These are phyloP conservation scores for Coelopa pilipes DNA, from an alignment of 2,888 invertebrate genomes.

Conservation along the genomic window DNA sequence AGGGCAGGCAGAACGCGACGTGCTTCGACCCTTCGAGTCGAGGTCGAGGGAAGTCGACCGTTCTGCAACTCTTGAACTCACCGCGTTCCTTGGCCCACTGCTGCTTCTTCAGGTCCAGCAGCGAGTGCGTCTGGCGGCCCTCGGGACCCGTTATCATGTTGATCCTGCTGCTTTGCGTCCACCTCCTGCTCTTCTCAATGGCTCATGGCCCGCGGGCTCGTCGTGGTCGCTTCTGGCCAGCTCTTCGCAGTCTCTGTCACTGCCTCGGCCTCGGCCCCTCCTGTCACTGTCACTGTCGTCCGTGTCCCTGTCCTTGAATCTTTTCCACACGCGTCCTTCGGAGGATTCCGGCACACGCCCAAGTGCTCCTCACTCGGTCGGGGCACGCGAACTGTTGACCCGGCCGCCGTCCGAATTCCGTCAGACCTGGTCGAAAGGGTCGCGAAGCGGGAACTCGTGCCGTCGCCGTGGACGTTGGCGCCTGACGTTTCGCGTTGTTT, in stretches of 20 bases:
- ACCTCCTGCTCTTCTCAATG: constrained; percentile 8
- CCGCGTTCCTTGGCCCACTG: constrained; percentile 96
- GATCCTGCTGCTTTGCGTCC: constrained; percentile 2
- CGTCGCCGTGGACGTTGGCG: neutral
- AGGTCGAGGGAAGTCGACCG: too few species aligned
- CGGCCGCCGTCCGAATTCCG: constrained; percentile 39
- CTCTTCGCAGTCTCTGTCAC: neutral
- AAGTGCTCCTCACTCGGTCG: constrained; percentile 1
- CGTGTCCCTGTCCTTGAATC: too few species aligned
- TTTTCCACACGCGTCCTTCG: neutral
- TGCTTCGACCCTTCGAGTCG: neutral
- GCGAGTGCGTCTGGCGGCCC: constrained; percentile 68
- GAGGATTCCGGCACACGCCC: constrained; percentile 18
- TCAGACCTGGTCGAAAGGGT: constrained; percentile 36
- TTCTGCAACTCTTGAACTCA: constrained; percentile 65
- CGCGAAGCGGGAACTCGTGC: too few species aligned
- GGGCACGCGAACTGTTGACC: constrained; percentile 14
- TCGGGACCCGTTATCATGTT: constrained; percentile 62
- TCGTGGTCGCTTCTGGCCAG: neutral
- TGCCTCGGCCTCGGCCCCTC: too few species aligned
- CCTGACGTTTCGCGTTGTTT: constrained; percentile 6
- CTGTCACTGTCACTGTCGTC: too few species aligned
- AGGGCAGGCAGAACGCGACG: neutral
- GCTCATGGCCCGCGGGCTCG: constrained; percentile 38
- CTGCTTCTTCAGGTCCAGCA: constrained; percentile 87